Base-by-base conservation (phyloP, 1,140 invertebrate genomes). In the Calycopis cecrops region DNA sequence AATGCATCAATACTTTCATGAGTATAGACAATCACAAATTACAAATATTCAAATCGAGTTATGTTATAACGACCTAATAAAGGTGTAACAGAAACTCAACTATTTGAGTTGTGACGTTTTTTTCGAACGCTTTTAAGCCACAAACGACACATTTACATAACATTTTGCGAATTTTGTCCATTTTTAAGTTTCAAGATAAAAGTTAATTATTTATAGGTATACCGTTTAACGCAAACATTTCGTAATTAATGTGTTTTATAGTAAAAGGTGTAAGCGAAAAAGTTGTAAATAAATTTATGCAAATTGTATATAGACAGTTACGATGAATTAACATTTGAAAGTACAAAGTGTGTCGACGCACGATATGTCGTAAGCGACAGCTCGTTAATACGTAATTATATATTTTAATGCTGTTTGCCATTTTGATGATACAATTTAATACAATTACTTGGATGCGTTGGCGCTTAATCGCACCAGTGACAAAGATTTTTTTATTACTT, bases 261-360 rank as follows among this genome's bases (percentile, higher is more conserved):
- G 40, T 44, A 44, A 44, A 44, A 44, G 40, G 40, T 44, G 40
- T 44, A 44, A 44, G 40, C 17, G 14, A 44, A 16, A 16, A 44
- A 9, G 10, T 34, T 49, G 38, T 53, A 49, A 59, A 35, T 12
- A 16, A 2, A 9, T 34, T 28, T 56, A 52, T 55, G 48, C n/a
- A 49, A 49, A 49, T 49, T 1, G n/a, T n/a, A 11, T 4, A 4
- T 34, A 33, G 33, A 40, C 12, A 44, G 14, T 44, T 16, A 16
- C 16, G 16, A 34, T 49, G 18, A 34, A 34, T 28, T 49, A 49
- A 49, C 48, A 28, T 49, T 51, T 11, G 18, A 51, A 37, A 35
- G 33, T 51, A 1, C 35, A 35, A 51, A 44, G 40, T 44, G 40
- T 44, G 40, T 44, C 40, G 17, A 44, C 17, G 17, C 16, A 44